Base-by-base conservation (phyloP, 2,113 vertebrate species). In the Chloebia gouldiae region DNA sequence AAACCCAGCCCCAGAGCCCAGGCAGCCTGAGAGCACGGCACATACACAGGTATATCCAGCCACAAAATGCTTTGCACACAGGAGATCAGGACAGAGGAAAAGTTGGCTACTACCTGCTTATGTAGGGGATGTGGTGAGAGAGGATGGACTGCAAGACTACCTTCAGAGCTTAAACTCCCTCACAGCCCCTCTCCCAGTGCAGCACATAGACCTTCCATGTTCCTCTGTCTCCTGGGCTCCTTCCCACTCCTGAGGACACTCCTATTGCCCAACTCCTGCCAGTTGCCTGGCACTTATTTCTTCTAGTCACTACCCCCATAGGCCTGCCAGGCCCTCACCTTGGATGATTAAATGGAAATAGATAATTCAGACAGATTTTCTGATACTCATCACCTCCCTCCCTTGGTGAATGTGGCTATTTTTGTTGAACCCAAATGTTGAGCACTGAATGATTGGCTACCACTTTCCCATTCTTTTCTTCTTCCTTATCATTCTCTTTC, bases 191-290 rank as follows among this genome's bases (percentile, higher is more conserved):
- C 54, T 33, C 10, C 9, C 2, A 4, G 17, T 9, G 15, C 15
- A 81, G n/a, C 10, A 24, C 28, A 4, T 0, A 0, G 16, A 31
- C 44, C 11, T 86, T 42, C 40, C 23, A 64, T n/a, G 4, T 4
- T 14, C 9, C 6, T 21, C 15, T 42, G 42, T 5, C 11, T 16
- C 11, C 37, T 54, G n/a, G 18, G 16, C 3, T 91, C 28, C 31
- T 68, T 82, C 33, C 56, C 82, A 11, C 6, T 59, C 27, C 28
- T 61, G 6, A n/a, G 28, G 9, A 12, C 10, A 39, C 10, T 53
- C 25, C 49, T 1, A 1, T 28, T 65, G 27, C 8, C 37, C 57
- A 39, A 4, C 4, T 40, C 11, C 33, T 66, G 9, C 9, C 28
- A 16, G 12, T 18, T 56, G 8, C 16, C 24, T 47, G 49, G 44